Percentiles rank a stretch among this genome's conserved stretches.
Conservation (phyloP, 35 echinoderm and acorn worm genomes). For the Holothuria glaberrima region DNA sequence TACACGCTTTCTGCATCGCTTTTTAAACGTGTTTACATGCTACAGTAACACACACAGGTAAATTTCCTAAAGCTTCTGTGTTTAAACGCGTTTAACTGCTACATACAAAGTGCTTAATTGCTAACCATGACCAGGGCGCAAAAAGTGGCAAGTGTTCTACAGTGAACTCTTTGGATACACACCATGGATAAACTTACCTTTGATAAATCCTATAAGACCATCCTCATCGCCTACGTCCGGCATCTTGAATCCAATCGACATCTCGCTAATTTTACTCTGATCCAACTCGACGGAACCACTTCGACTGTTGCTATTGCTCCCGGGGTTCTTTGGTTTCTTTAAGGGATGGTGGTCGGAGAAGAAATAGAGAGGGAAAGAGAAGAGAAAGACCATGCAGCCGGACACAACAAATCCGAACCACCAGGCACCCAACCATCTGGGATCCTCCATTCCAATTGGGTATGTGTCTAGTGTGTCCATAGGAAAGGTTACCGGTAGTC, state of each 20-base stretch:
- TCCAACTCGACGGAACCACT: not conserved
- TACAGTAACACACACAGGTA: too few species aligned
- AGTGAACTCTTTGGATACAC: too few species aligned
- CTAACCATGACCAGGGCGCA: too few species aligned
- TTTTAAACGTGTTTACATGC: too few species aligned
- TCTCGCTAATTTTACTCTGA: not conserved
- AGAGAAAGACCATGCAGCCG: slow-evolving; percentile 31
- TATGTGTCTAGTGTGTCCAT: slow-evolving; percentile 3
- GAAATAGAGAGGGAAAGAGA: slow-evolving; percentile 63
- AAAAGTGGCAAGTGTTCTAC: too few species aligned
- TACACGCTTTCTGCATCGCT: too few species aligned
- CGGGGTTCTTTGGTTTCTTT: slow-evolving; percentile 18
- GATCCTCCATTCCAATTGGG: slow-evolving; percentile 61
- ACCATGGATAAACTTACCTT: not conserved
- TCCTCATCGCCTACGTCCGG: slow-evolving; percentile 36
- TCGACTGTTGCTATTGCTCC: not conserved
- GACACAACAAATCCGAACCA: slow-evolving; percentile 79
- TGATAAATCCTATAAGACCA: slow-evolving; percentile 41
- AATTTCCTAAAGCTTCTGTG: too few species aligned
- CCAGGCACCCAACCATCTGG: slow-evolving; percentile 88
- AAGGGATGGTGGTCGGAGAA: slow-evolving; percentile 64
- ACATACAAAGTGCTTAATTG: too few species aligned
- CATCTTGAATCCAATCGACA: slow-evolving; percentile 36
- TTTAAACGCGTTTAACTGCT: too few species aligned
- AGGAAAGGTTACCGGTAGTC: slow-evolving; percentile 53